phyloP scores from a whole-genome alignment of 37 sponge, comb jelly and placozoan species.

The Amphimedon queenslandica region DNA sequence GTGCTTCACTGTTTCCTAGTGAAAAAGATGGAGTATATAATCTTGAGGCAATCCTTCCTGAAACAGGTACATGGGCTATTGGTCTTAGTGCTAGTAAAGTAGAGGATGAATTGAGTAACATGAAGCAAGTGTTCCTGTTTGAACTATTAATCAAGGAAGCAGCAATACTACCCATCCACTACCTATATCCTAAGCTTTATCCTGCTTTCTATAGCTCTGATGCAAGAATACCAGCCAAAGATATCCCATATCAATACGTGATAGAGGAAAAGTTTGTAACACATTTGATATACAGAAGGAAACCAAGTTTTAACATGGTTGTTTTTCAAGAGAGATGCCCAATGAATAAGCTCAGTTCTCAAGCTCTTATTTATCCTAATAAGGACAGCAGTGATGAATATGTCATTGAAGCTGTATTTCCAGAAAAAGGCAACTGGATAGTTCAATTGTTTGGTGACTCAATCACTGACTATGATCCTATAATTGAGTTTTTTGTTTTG shows the following conservation, averaged over 20 bases:
- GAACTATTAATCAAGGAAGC: neutral
- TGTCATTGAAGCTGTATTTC: constrained; percentile 10
- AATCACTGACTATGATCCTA: neutral
- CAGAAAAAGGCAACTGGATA: constrained; percentile 14
- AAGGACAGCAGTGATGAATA: neutral
- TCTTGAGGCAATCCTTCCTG: constrained; percentile 2
- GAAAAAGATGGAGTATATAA: neutral
- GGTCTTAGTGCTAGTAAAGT: neutral
- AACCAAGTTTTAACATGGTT: neutral
- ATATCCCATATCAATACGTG: neutral
- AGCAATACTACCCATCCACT: neutral
- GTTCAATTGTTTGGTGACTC: neutral
- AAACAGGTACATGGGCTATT: constrained; percentile 9
- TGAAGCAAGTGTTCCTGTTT: neutral
- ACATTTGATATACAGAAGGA: no score
- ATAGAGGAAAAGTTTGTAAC: neutral
- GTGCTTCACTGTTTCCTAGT: neutral
- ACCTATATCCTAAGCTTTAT: neutral
- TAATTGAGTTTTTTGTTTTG: neutral
- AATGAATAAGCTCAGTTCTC: neutral
- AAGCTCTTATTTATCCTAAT: neutral
- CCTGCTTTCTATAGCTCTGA: neutral
- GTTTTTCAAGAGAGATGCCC: neutral
- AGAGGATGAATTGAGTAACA: neutral
- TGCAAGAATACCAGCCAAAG: neutral